Evolutionary conservation across 2,113 vertebrate genomes (phyloP), one percentile per base, ranked within the genome.

Genomic region (Thermophis baileyi): DNA sequence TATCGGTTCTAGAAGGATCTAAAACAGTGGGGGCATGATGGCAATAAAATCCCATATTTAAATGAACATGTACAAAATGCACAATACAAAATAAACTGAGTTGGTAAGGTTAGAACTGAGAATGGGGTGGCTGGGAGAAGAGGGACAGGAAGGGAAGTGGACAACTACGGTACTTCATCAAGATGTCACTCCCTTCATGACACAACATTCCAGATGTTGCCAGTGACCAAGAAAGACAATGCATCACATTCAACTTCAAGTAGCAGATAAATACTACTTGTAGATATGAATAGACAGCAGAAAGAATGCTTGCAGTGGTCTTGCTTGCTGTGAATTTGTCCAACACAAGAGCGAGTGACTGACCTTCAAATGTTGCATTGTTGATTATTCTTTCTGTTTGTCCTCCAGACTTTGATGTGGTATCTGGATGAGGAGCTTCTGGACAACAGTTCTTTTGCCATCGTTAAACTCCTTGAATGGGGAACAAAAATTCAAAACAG

Each of bases 321-420:
- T 63, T 69, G 12, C 63, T 35, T 18, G 69, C 16, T 35, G n/a
- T 74, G 69, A 74, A 74, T 18, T 2, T 74, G 16, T 18, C n/a
- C 69, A 74, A 35, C 40, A n/a, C 69, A 74, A 74, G n/a, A 69
- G 63, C 0, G n/a, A 74, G 12, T 35, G n/a, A 35, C n/a, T 35
- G 69, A 35, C 2, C 69, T 40, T 20, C 69, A 74, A 20, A 2
- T 16, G 10, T 40, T 51, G 3, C 46, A 55, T n/a, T 50, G 69
- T 40, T 40, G 88, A 60, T 25, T 92, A 10, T 49, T 94, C 44
- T 94, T 24, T 51, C 0, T 94, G 63, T 0, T 89, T 51, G 2
- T 10, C 30, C 90, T 50, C 46, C 63, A 97, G 97, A 97, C 96
- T 1, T 85, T 97, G 20, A 46, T 96, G 69, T 97, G 97, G 97